phyloP scores from a whole-genome alignment of 1,140 invertebrate genomes.

The Pteromalus puparum region DNA sequence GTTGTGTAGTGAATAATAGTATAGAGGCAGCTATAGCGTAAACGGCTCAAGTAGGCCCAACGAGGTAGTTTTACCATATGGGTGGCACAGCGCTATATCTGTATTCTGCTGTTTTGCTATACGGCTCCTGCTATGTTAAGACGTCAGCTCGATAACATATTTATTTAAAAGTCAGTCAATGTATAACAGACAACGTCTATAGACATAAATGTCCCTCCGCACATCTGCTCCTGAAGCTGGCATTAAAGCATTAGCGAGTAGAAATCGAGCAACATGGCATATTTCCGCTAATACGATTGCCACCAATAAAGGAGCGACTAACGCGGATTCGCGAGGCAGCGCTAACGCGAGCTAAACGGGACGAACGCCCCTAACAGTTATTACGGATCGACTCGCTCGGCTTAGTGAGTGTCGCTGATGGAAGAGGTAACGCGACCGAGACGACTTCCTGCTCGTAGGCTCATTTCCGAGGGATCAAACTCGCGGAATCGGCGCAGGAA shows the following conservation, averaged over 20 bases:
- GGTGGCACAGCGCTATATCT: background rate
- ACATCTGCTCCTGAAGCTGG: too few relatives aligned
- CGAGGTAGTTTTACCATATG: too few relatives aligned
- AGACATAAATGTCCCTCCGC: too few relatives aligned
- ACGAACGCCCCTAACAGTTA: conserved; percentile 72
- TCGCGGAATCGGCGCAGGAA: background rate
- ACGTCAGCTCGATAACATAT: too few relatives aligned
- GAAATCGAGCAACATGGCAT: background rate
- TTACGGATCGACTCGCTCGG: conserved; percentile 66
- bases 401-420: background rate
- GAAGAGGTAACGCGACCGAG: conserved; percentile 52
- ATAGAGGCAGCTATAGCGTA: too few relatives aligned
- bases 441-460: conserved; percentile 53
- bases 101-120: too few relatives aligned
- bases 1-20: too few relatives aligned
- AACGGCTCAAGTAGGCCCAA: too few relatives aligned
- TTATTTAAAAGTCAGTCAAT: too few relatives aligned
- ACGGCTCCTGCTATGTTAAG: too few relatives aligned
- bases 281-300: conserved; percentile 58
- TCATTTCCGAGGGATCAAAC: conserved; percentile 15
- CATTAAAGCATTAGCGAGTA: background rate
- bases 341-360: conserved; percentile 71
- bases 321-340: conserved; percentile 57
- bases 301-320: background rate
- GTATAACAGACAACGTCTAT: too few relatives aligned